These are phyloP conservation scores for Acanthopagrus latus DNA, from an alignment of 2,797 vertebrate genomes.

Conservation along the genomic window DNA sequence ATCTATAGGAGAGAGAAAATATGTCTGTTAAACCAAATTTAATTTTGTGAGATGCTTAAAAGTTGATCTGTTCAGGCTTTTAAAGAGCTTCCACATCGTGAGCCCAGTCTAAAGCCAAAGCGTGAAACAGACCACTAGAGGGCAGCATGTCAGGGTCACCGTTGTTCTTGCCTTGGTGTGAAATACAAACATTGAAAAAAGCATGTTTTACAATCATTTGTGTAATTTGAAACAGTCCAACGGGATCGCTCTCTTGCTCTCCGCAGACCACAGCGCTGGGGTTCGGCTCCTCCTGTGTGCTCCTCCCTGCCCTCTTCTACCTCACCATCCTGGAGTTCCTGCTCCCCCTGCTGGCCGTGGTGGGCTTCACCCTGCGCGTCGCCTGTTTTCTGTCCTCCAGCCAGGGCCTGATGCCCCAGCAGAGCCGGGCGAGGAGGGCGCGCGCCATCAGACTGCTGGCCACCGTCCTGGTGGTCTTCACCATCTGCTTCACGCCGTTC, in stretches of 20 bases:
- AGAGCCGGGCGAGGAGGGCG: slow-evolving; percentile 89
- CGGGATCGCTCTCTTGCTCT: slow-evolving; percentile 4
- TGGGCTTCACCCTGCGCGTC: slow-evolving; percentile 91
- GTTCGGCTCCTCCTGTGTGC: slow-evolving; percentile 85
- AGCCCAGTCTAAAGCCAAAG: no score
- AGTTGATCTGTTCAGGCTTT: not conserved
- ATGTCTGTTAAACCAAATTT: not conserved
- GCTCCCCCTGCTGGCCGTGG: slow-evolving; percentile 92
- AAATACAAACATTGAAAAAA: no score
- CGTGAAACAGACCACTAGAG: no score
- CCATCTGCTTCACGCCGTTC: slow-evolving; percentile 95
- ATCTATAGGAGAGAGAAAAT: not conserved
- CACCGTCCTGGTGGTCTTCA: slow-evolving; percentile 93
- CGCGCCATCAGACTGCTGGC: slow-evolving; percentile 92
- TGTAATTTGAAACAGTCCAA: not conserved
- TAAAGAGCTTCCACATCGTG: not conserved
- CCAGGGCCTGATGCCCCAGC: slow-evolving; percentile 86
- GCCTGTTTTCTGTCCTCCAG: slow-evolving; percentile 90
- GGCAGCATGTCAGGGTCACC: no score
- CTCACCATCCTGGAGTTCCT: slow-evolving; percentile 93
- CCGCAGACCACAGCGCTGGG: slow-evolving; percentile 83
- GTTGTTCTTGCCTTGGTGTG: no score
- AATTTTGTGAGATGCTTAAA: not conserved
- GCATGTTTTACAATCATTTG: no score
- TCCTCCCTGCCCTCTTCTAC: slow-evolving; percentile 87